Evolutionary conservation across 2,888 invertebrate species (phyloP), one percentile per base, ranked within the genome.

Genomic region (Mamestra brassicae): DNA sequence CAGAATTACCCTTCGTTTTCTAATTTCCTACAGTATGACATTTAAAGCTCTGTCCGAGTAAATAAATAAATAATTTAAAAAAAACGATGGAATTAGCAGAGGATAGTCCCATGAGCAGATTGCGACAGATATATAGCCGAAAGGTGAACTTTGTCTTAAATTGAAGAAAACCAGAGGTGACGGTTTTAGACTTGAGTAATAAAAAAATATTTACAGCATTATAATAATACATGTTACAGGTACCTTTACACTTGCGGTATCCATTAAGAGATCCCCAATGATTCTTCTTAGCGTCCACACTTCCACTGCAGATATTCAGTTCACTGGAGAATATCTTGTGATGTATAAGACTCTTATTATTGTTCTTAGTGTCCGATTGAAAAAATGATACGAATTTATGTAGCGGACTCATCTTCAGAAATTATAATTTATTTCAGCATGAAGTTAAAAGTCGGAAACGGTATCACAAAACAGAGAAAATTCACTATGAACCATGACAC

Each of bases 351-450:
- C 92, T 94, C 87, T 93, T 94, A 47, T 93, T 92, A 88, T 94
- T 96, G 84, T 93, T 96, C 83, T 97, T 97, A 52, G 95, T 93
- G 89, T 97, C 97, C 67, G 95, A 92, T 92, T 97, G 97, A 90
- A 97, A 97, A 83, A 97, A 95, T 74, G 97, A 97, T 81, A 97
- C 97, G 70, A 97, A 95, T 90, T 97, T 97, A 85, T 97, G 97
- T 61, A 97, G 91, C 52, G 97, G 97, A 88, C 97, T 97, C 97
- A 97, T 97, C 85, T 87, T 74, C 60, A 79, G 38, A 50, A 72
- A 58, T 72, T 50, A 26, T 17, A 26, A 52, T 45, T 64, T 64
- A 52, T 60, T 54, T 13, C 58, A 64, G 64, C 70, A 65, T 72
- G n/a, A 74, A 76, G 61, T 67, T 58, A 38, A 64, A 58, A 54